These are phyloP conservation scores for Endomychus coccineus DNA, from an alignment of 2,888 invertebrate species.

Conservation along the genomic window DNA sequence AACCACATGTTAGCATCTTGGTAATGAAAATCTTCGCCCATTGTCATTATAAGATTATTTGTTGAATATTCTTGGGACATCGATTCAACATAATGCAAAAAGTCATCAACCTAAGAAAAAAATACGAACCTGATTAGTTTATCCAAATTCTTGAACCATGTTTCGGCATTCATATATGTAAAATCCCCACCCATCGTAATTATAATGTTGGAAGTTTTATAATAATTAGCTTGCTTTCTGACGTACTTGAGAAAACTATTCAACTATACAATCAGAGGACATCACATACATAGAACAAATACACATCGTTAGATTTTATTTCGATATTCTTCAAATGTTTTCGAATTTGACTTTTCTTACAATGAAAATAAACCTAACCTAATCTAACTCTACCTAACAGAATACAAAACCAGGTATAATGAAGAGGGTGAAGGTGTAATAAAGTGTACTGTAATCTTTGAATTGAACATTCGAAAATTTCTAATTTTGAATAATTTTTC, in stretches of 20 bases:
- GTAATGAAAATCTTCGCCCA: slow-evolving; percentile 91
- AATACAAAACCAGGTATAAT: no score
- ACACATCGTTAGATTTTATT: no score
- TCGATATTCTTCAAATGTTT: no score
- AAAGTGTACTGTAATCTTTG: no score
- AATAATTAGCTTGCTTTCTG: slow-evolving; percentile 42
- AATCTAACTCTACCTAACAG: no score
- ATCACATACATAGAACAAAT: no score
- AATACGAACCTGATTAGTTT: slow-evolving; percentile 58
- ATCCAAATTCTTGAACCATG: slow-evolving; percentile 61
- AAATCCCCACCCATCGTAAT: slow-evolving; percentile 71
- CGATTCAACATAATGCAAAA: slow-evolving; percentile 49
- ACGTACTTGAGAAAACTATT: slow-evolving; percentile 37
- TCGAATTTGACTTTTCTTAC: no score
- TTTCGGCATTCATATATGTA: slow-evolving; percentile 56
- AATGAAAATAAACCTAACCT: no score
- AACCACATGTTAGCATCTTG: slow-evolving; percentile 71
- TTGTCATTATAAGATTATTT: slow-evolving; percentile 76
- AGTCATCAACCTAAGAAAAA: slow-evolving; percentile 49
- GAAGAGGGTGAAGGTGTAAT: no score
- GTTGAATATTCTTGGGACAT: slow-evolving; percentile 53
- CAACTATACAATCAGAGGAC: slow-evolving; percentile 34
- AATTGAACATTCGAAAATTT: no score
- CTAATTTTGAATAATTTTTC: no score
- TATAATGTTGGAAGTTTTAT: slow-evolving; percentile 55